Conservation (phyloP, 1,140 invertebrate species). For the Zaprionus capensis region DNA sequence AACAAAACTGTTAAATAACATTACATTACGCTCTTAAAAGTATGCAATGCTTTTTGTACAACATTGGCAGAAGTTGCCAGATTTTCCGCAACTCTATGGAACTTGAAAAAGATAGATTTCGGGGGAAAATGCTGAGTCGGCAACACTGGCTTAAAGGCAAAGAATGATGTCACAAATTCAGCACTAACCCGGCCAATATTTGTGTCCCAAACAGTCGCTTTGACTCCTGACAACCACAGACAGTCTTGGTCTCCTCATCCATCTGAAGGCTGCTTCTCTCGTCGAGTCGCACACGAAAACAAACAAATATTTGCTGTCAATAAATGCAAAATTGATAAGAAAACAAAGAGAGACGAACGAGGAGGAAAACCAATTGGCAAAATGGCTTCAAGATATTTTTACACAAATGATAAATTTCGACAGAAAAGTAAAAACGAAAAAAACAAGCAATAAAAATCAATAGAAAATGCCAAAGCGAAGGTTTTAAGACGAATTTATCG, state of each 20-base stretch:
- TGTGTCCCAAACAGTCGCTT: neutral
- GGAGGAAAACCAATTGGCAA: conserved; percentile 57
- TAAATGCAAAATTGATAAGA: conserved; percentile 69
- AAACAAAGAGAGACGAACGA: conserved; percentile 7
- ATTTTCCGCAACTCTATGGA: too few relatives aligned
- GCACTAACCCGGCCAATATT: neutral
- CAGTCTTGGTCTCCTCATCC: neutral
- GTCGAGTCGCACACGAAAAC: conserved; percentile 9
- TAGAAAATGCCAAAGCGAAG: neutral
- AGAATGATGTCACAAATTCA: neutral
- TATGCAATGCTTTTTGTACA: neutral
- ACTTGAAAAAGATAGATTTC: too few relatives aligned
- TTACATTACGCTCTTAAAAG: neutral
- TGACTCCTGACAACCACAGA: neutral
- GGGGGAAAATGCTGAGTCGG: too few relatives aligned
- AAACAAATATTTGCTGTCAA: conserved; percentile 50
- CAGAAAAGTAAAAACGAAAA: neutral
- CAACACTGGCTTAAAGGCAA: neutral
- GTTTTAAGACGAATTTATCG: neutral
- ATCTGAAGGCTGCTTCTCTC: conserved; percentile 8
- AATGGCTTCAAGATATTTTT: conserved; percentile 47
- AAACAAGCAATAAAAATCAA: neutral
- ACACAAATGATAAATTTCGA: conserved; percentile 40
- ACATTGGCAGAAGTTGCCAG: neutral
- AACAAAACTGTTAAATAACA: neutral